phyloP scores from a whole-genome alignment of 1,140 invertebrate species.

The Andrena cerasifolii region DNA sequence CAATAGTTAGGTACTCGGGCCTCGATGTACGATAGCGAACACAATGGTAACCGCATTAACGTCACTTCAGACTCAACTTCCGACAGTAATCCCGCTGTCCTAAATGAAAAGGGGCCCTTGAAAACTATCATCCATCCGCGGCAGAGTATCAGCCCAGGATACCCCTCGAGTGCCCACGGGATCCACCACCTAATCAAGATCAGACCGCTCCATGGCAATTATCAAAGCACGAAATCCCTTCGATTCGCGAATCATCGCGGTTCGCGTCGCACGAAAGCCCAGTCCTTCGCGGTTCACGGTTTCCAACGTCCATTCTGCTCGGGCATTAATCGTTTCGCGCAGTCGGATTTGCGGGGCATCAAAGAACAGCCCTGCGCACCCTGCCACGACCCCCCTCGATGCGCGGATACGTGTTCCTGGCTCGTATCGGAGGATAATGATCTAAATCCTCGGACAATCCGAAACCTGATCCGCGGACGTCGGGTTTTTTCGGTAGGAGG shows the following conservation, averaged over 20 bases:
- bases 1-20: too few species aligned
- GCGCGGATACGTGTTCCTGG: conserved; percentile 62
- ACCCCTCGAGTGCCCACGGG: too few species aligned
- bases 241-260: background rate
- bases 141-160: too few species aligned
- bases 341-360: conserved; percentile 60
- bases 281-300: background rate
- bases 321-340: conserved; percentile 64
- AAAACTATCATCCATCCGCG: too few species aligned
- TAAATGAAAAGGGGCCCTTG: background rate
- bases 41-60: too few species aligned
- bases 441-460: conserved; percentile 64
- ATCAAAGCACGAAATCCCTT: conserved; percentile 33
- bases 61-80: background rate
- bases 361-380: conserved; percentile 49
- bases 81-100: background rate
- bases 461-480: conserved; percentile 57
- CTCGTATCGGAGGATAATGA: conserved; percentile 64
- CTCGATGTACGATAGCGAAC: too few species aligned
- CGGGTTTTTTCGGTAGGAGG: conserved; percentile 11
- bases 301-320: background rate
- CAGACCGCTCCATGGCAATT: conserved; percentile 24
- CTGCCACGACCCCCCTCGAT: conserved; percentile 42
- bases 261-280: background rate
- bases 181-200: conserved; percentile 4